Evolutionary conservation across 1,140 invertebrate species (phyloP).

Genomic region (Drosophila tropicalis): DNA sequence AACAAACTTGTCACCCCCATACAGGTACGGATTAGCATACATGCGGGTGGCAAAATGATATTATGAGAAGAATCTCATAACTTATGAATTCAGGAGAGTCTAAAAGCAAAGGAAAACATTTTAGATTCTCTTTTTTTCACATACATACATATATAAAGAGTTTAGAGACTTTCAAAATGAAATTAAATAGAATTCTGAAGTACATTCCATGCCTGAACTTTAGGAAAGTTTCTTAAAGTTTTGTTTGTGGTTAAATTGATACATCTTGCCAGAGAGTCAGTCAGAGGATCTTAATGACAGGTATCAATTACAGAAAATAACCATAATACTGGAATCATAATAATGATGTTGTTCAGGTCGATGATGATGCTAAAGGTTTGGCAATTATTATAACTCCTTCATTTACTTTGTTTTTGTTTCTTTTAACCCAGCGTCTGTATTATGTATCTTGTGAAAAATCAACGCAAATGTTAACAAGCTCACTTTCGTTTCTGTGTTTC

Average conservation of each 20-base stretch:
- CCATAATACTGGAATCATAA: constrained; percentile 5
- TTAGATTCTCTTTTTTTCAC: too few relatives aligned
- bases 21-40: constrained; percentile 4
- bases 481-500: constrained; percentile 62
- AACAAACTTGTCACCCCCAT: constrained; percentile 46
- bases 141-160: too few relatives aligned
- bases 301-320: constrained; percentile 15
- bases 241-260: constrained; percentile 18
- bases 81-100: too few relatives aligned
- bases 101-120: too few relatives aligned
- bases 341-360: too few relatives aligned
- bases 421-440: constrained; percentile 10
- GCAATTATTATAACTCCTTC: constrained; percentile 12
- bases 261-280: neutral
- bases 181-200: too few relatives aligned
- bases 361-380: constrained; percentile 7
- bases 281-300: neutral
- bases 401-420: constrained; percentile 27
- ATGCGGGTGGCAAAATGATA: neutral
- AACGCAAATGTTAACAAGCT: constrained; percentile 39
- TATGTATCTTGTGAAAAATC: constrained; percentile 19
- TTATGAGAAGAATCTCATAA: too few relatives aligned
- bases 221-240: neutral
- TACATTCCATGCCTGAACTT: neutral
- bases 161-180: too few relatives aligned